Evolutionary conservation across 2,113 vertebrate species (phyloP).

Genomic region (Jaculus jaculus): DNA sequence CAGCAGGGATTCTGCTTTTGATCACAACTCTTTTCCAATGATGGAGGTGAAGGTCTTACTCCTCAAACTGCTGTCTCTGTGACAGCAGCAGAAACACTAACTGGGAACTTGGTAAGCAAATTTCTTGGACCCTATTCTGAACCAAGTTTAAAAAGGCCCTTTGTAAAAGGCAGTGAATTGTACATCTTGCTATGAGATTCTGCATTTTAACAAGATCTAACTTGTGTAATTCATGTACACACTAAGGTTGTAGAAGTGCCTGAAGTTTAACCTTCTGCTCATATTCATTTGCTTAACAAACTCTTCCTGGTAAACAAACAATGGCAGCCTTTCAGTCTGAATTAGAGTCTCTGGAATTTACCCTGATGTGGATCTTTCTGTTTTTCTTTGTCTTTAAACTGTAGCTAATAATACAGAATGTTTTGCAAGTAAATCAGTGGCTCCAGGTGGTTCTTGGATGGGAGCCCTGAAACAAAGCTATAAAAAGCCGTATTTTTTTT

Average conservation of each 20-base stretch:
- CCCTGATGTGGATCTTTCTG: slow-evolving; percentile 46
- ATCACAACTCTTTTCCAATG: background rate
- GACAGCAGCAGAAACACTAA: background rate
- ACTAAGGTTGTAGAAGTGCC: slow-evolving; percentile 5
- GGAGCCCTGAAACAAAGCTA: slow-evolving; percentile 55
- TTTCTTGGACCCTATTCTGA: background rate
- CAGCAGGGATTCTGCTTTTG: background rate
- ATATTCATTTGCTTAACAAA: slow-evolving; percentile 55
- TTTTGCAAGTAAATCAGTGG: slow-evolving; percentile 64
- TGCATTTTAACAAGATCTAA: slow-evolving; percentile 24
- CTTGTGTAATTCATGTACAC: background rate
- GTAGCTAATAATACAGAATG: slow-evolving; percentile 64
- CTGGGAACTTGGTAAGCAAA: background rate
- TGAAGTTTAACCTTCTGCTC: slow-evolving; percentile 58
- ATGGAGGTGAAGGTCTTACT: background rate
- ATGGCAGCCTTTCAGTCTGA: slow-evolving; percentile 32
- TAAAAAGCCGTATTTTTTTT: slow-evolving; percentile 69
- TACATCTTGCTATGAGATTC: background rate
- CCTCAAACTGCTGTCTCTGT: background rate
- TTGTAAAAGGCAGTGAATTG: background rate
- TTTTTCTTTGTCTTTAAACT: slow-evolving; percentile 58
- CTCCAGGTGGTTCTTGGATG: slow-evolving; percentile 73
- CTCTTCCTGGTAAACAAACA: slow-evolving; percentile 58
- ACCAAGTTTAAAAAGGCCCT: slow-evolving; percentile 22
- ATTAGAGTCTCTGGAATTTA: slow-evolving; percentile 58